Conservation (phyloP, 2,797 vertebrate species). For the Brachyrhaphis roseni region DNA sequence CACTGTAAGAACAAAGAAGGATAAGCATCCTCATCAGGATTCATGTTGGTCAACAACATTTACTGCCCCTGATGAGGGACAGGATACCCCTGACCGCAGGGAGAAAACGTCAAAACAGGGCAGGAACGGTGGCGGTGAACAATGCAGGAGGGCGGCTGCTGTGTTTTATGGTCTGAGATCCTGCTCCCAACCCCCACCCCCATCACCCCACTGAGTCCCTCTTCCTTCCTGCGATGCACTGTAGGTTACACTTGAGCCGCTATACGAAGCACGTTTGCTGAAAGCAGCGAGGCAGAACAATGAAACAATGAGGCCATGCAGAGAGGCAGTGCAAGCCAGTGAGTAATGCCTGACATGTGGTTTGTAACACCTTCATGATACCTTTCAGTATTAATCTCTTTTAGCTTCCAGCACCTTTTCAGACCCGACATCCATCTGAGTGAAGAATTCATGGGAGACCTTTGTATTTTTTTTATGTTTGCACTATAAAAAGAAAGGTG, state of each 20-base stretch:
- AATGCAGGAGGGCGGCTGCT: slow-evolving; percentile 81
- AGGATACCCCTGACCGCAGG: slow-evolving; percentile 75
- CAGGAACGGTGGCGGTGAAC: slow-evolving; percentile 76
- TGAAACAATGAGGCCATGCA: slow-evolving; percentile 73
- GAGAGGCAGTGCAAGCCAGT: slow-evolving; percentile 37
- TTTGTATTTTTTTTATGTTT: neutral
- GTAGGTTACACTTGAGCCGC: slow-evolving; percentile 80
- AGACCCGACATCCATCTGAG: slow-evolving; percentile 24
- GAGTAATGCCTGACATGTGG: slow-evolving; percentile 50
- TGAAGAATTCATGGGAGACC: slow-evolving; percentile 11
- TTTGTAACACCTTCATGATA: slow-evolving; percentile 47
- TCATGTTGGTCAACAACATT: slow-evolving; percentile 74
- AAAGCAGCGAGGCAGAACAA: slow-evolving; percentile 74
- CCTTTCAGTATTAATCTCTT: slow-evolving; percentile 41
- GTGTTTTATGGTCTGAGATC: slow-evolving; percentile 80
- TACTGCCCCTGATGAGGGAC: slow-evolving; percentile 77
- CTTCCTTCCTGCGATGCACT: slow-evolving; percentile 84
- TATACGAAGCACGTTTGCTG: slow-evolving; percentile 61
- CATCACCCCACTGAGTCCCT: slow-evolving; percentile 61
- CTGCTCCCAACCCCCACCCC: slow-evolving; percentile 75
- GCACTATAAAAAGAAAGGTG: neutral
- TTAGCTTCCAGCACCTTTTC: slow-evolving; percentile 36
- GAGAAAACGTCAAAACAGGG: slow-evolving; percentile 72
- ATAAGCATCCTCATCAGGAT: slow-evolving; percentile 49
- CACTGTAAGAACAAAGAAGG: slow-evolving; percentile 65